Evolutionary conservation across 2,113 vertebrate genomes (phyloP).

Genomic region (Meles meles): DNA sequence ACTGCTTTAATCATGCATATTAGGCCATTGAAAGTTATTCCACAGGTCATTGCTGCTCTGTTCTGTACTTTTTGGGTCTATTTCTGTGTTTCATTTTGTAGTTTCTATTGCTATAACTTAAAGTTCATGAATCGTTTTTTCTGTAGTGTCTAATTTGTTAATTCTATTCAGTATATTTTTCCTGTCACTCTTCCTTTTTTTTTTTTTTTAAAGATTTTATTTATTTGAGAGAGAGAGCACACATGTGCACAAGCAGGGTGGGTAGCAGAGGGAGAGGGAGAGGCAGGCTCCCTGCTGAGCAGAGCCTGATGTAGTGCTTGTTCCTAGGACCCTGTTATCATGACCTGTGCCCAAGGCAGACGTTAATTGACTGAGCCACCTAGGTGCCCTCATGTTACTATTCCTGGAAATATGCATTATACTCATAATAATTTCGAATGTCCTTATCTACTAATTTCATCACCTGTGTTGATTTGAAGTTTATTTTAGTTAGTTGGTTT

Average conservation of each 20-base stretch:
- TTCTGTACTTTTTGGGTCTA: neutral
- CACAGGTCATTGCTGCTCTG: neutral
- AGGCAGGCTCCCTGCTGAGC: too few relatives aligned
- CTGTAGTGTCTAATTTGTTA: neutral
- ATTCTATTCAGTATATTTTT: neutral
- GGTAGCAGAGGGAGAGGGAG: too few relatives aligned
- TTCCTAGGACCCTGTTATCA: too few relatives aligned
- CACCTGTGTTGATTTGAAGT: neutral
- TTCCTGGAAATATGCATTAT: neutral
- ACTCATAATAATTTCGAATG: neutral
- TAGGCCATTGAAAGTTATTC: neutral
- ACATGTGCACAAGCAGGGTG: too few relatives aligned
- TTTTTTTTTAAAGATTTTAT: neutral
- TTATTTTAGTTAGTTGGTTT: neutral
- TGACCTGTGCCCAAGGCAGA: too few relatives aligned
- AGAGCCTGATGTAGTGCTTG: too few relatives aligned
- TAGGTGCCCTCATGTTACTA: neutral
- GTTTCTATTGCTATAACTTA: neutral
- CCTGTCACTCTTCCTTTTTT: neutral
- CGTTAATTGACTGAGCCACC: too few relatives aligned
- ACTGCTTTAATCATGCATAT: neutral
- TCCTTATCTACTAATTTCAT: neutral
- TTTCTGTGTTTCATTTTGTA: neutral
- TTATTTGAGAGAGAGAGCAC: neutral
- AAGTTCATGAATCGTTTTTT: neutral